Conservation (phyloP, 2,113 vertebrate genomes). For the Epinephelus fuscoguttatus region DNA sequence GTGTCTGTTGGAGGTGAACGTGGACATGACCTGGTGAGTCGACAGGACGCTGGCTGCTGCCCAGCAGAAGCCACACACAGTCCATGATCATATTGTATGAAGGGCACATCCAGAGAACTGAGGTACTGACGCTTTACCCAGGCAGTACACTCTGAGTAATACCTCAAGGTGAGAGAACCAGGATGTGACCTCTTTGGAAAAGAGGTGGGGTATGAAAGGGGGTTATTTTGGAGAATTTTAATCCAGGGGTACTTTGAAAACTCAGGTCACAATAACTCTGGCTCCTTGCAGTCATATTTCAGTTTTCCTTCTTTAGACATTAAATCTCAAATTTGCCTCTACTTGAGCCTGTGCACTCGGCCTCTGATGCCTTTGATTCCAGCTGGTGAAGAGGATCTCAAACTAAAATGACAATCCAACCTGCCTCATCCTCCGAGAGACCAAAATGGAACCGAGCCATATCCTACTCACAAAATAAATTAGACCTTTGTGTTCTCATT, state of each 20-base stretch:
- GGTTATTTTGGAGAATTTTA: background rate
- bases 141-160: background rate
- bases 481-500: background rate
- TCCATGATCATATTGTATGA: background rate
- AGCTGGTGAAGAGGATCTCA: conserved; percentile 8
- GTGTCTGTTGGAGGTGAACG: conserved; percentile 90
- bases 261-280: background rate
- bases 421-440: background rate
- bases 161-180: background rate
- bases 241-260: background rate
- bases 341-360: background rate
- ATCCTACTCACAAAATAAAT: background rate
- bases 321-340: background rate
- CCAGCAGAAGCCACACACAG: conserved; percentile 20
- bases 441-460: background rate
- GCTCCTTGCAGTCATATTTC: background rate
- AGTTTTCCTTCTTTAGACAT: background rate
- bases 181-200: background rate
- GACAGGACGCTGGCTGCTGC: conserved; percentile 10
- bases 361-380: background rate
- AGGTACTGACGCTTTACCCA: background rate
- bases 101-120: background rate
- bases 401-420: background rate
- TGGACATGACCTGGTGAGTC: conserved; percentile 89
- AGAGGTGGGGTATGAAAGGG: background rate